Percentiles rank a stretch among this genome's conserved stretches.
These are phyloP conservation scores for Scomberomorus guttatus DNA, from an alignment of 2,797 vertebrate species.

Conservation along the genomic window DNA sequence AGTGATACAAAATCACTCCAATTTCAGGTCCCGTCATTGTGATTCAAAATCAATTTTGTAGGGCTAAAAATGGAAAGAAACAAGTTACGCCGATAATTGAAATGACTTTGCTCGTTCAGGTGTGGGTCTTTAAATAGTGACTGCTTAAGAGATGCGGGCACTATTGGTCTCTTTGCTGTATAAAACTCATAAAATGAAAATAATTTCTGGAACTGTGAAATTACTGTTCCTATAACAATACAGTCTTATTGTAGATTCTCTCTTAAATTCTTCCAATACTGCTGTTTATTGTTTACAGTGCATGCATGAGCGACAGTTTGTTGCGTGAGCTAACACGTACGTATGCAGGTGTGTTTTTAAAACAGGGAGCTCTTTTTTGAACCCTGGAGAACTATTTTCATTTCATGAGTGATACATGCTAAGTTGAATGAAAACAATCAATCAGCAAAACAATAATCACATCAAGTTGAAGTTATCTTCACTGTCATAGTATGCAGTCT, in stretches of 20 bases:
- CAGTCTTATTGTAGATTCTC: neutral
- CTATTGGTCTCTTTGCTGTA: slow-evolving; percentile 58
- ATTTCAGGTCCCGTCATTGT: slow-evolving; percentile 5
- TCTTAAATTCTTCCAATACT: neutral
- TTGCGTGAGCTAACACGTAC: neutral
- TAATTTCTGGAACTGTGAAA: slow-evolving; percentile 59
- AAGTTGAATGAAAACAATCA: slow-evolving; percentile 66
- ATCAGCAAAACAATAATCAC: slow-evolving; percentile 50
- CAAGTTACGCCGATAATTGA: neutral
- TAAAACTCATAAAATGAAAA: slow-evolving; percentile 81
- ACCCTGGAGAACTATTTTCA: slow-evolving; percentile 71
- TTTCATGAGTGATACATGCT: slow-evolving; percentile 80
- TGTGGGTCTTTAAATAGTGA: slow-evolving; percentile 72
- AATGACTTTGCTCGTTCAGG: neutral
- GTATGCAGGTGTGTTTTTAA: neutral
- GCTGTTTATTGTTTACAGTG: slow-evolving; percentile 7
- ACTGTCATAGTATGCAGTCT: slow-evolving; percentile 44
- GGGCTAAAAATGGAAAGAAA: neutral
- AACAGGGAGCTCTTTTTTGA: slow-evolving; percentile 10
- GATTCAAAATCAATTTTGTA: slow-evolving; percentile 11
- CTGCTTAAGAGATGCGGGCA: slow-evolving; percentile 67
- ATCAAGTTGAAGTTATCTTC: slow-evolving; percentile 34
- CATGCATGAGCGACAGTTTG: neutral
- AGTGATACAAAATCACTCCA: neutral
- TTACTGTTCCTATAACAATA: slow-evolving; percentile 24